Percentiles rank a stretch among this genome's conserved stretches.
phyloP scores from a whole-genome alignment of 2,888 invertebrate species.

The Lumbricus terrestris region DNA sequence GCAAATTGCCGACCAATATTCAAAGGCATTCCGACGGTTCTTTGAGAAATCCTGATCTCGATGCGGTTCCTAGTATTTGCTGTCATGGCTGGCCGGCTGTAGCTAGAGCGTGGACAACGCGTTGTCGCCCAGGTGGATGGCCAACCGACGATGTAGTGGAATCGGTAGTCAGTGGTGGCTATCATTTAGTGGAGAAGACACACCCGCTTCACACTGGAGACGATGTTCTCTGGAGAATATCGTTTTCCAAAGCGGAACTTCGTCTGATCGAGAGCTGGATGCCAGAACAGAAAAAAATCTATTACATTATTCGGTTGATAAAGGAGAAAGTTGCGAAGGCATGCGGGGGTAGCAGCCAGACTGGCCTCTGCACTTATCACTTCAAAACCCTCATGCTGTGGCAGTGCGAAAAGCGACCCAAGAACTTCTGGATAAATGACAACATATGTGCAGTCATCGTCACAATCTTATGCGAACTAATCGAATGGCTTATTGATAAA shows the following conservation, averaged over 20 bases:
- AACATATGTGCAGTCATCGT: not conserved
- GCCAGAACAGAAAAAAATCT: not conserved
- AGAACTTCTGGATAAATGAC: not conserved
- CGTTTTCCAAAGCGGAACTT: constrained; percentile 4
- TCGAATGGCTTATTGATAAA: not conserved
- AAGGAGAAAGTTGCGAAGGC: not conserved
- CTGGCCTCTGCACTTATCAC: not conserved
- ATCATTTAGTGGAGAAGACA: not conserved
- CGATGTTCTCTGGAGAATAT: not conserved
- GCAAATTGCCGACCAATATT: not conserved
- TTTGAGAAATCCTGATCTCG: not conserved
- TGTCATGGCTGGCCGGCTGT: not conserved
- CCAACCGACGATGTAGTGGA: not conserved
- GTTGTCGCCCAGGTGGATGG: not conserved
- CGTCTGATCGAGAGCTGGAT: not conserved
- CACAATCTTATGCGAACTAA: not conserved
- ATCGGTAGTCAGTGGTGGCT: not conserved
- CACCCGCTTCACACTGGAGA: not conserved
- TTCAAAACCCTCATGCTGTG: constrained; percentile 12
- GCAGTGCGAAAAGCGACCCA: not conserved
- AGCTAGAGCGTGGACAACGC: not conserved
- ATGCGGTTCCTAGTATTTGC: not conserved
- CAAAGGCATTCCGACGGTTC: not conserved
- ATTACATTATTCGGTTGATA: not conserved
- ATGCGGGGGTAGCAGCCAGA: not conserved